Percentiles rank a stretch among this genome's conserved stretches.
Evolutionary conservation across 2,888 invertebrate species (phyloP).

Genomic region (Amaurobius ferox): DNA sequence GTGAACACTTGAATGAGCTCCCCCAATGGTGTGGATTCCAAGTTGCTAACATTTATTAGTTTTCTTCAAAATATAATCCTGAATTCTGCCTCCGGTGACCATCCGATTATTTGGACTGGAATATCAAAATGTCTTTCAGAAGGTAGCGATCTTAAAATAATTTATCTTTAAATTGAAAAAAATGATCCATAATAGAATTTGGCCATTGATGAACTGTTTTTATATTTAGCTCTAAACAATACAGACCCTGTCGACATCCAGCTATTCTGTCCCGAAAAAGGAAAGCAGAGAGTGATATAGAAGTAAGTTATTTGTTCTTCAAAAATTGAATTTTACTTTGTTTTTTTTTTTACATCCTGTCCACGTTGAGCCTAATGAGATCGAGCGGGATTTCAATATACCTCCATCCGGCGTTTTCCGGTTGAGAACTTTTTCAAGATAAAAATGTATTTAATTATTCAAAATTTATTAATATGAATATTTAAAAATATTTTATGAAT

Average conservation of each 20-base stretch:
- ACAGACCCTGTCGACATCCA: slow-evolving; percentile 40
- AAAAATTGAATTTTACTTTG: slow-evolving; percentile 10
- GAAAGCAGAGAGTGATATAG: slow-evolving; percentile 62
- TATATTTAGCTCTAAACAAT: slow-evolving; percentile 23
- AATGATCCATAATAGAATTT: too few relatives aligned
- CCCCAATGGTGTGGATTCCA: too few relatives aligned
- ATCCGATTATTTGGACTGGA: too few relatives aligned
- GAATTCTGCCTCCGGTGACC: too few relatives aligned
- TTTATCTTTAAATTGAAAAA: too few relatives aligned
- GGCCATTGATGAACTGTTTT: too few relatives aligned
- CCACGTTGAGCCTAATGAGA: slow-evolving; percentile 12
- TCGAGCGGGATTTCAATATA: not conserved
- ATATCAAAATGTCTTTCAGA: too few relatives aligned
- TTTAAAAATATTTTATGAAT: not conserved
- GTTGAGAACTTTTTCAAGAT: not conserved
- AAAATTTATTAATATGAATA: not conserved
- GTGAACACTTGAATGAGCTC: too few relatives aligned
- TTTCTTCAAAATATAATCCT: too few relatives aligned
- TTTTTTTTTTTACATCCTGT: slow-evolving; percentile 46
- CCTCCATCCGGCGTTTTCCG: not conserved
- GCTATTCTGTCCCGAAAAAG: slow-evolving; percentile 59
- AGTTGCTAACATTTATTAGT: too few relatives aligned
- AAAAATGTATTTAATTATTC: not conserved
- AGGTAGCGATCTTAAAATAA: too few relatives aligned
- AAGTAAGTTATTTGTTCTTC: slow-evolving; percentile 38